Evolutionary conservation across 2,797 vertebrate genomes (phyloP), one percentile per base, ranked within the genome.

Genomic region (Coccyzus lansbergi): DNA sequence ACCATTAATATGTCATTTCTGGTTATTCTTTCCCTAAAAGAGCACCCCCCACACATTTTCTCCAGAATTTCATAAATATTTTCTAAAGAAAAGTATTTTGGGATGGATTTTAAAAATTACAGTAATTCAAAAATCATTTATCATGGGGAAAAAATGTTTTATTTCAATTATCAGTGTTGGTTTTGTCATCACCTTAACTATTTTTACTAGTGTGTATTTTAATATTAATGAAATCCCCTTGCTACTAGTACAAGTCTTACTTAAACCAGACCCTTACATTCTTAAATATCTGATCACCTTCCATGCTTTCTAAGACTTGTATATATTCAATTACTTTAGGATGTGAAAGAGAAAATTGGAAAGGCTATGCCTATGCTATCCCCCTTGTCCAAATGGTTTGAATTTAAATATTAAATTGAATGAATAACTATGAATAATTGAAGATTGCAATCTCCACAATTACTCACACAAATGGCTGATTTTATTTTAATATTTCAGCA

Each of bases 331-430:
- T 70, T 76, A 34, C 67, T 94, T 92, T 83, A 64, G 26, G 29
- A 93, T 64, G 29, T n/a, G 29, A 67, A 79, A 79, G 34, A 82
- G n/a, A 91, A 79, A 76, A 82, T 21, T 13, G 31, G 80, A 79
- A 86, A 65, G 38, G 53, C 11, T 24, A 8, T 56, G 15, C 9
- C 22, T 77, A 3, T 58, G 15, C 15, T 60, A 70, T 74, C 16
- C 31, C 69, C 10, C 52, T 70, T 59, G 28, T 67, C 16, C 19
- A 70, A 89, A 64, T 7, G 20, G 6, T 40, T 48, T 48, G 20
- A 86, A 92, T 94, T 92, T 91, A 82, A 91, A 52, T 64, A 90
- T 63, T 60, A 88, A 79, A 86, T 79, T 77, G 36, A 86, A 83
- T 71, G 0, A 88, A 71, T 83, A 67, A 31, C 33, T 76, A 46